Evolutionary conservation across 2,797 vertebrate species (phyloP), one percentile per base, ranked within the genome.

Genomic region (Poecilia wingei): DNA sequence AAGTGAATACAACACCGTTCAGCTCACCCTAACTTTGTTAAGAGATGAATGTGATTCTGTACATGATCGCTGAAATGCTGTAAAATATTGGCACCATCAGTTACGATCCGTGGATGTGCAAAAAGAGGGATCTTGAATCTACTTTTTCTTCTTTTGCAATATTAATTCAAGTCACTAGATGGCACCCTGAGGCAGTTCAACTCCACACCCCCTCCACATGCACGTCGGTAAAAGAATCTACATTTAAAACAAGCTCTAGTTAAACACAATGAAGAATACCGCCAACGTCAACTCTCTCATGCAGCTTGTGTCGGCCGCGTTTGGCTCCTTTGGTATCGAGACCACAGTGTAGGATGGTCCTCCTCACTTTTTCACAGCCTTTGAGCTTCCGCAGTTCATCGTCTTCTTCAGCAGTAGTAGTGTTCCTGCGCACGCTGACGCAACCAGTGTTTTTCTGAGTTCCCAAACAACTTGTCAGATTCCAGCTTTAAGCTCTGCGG

Each of bases 211-310:
- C 82, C 84, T 83, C 89, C 91, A 91, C 94, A 94, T 89, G 88
- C 93, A 92, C 36, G 72, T 86, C 84, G 92, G 89, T 91, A 86
- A 93, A 93, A 93, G 64, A 93, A 89, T 88, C 86, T 77, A 94
- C 90, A 86, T 93, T 84, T 92, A 92, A 92, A 94, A 93, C 93
- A 94, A 95, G 86, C 92, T 85, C 89, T 89, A 93, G 75, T 92
- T 92, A 93, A 93, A 95, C 92, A 94, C 92, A 83, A 90, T 93
- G 85, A 88, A 28, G 57, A 16, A 59, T 31, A n/a, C 53, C 53
- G 4, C 90, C 87, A 87, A 88, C 84, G 90, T 92, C 87, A 92
- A 91, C 76, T 75, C 89, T 92, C 79, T 91, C 95, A 96, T 96
- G 94, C 95, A 95, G 83, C 88, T 93, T 89, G 91, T 82, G 82